phyloP scores from a whole-genome alignment of 2,888 invertebrate species.

The Drosophila cognata region DNA sequence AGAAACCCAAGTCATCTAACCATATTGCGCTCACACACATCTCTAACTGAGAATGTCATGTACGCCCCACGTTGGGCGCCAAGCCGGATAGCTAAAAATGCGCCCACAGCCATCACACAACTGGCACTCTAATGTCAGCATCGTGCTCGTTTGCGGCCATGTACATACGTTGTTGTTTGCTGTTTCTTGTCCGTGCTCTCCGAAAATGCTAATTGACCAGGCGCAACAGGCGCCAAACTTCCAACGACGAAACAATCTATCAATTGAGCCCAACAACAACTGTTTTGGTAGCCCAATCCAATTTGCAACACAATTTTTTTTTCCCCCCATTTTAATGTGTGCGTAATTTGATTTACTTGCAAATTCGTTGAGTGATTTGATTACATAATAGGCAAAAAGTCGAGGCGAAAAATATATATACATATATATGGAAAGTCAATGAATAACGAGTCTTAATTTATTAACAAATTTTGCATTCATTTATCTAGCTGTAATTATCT shows the following conservation, averaged over 20 bases:
- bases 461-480: constrained; percentile 12
- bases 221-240: constrained; percentile 60
- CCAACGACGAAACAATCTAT: constrained; percentile 52
- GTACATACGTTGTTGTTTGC: constrained; percentile 20
- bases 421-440: constrained; percentile 30
- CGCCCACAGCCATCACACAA: constrained; percentile 30
- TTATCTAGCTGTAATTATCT: constrained; percentile 1
- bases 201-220: constrained; percentile 70
- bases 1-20: constrained; percentile 18
- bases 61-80: constrained; percentile 39
- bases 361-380: constrained; percentile 68
- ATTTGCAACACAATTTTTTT: constrained; percentile 34
- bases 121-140: constrained; percentile 49
- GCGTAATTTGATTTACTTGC: constrained; percentile 65
- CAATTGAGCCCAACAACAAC: constrained; percentile 45
- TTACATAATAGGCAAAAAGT: constrained; percentile 62
- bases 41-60: constrained; percentile 42
- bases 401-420: constrained; percentile 10
- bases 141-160: constrained; percentile 58
- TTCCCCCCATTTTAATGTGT: constrained; percentile 41
- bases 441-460: constrained; percentile 27
- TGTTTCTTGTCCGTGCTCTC: constrained; percentile 33
- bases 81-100: constrained; percentile 22
- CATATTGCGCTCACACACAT: constrained; percentile 9
- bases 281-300: constrained; percentile 33